Conservation (phyloP, 1,140 invertebrate species). For the Sitobion miscanthi region DNA sequence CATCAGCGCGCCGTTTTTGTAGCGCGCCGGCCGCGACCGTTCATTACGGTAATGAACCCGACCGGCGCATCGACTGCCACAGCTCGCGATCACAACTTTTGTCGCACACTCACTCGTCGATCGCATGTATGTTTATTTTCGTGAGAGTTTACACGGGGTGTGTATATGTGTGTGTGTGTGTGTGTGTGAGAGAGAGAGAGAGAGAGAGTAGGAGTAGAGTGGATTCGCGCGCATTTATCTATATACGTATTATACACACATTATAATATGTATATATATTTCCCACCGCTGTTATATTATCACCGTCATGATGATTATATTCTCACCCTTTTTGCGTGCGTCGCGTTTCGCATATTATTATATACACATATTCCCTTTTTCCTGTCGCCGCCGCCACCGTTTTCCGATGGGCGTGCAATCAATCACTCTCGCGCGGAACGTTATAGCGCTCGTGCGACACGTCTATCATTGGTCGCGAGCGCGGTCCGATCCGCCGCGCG, state of each 20-base stretch:
- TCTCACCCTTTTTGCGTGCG: not conserved
- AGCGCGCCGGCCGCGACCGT: not conserved
- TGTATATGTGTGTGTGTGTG: not conserved
- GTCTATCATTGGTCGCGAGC: conserved; percentile 32
- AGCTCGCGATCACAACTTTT: not conserved
- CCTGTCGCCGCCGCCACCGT: conserved; percentile 13
- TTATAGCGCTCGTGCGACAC: not conserved
- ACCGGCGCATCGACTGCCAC: not conserved
- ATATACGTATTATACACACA: not conserved
- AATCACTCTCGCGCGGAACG: conserved; percentile 15
- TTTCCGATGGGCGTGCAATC: conserved; percentile 50
- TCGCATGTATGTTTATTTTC: not conserved
- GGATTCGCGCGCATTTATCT: not conserved
- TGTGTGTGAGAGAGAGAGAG: not conserved
- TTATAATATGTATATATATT: not conserved
- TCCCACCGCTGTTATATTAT: not conserved
- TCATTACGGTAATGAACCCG: conserved; percentile 18
- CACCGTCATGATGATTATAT: not conserved
- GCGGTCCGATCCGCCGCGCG: not conserved
- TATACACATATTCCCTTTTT: conserved; percentile 20
- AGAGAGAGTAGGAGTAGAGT: not conserved
- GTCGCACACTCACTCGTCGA: not conserved
- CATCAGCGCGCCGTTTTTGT: not conserved
- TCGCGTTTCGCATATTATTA: not conserved
- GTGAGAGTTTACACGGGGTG: not conserved